Base-by-base conservation (phyloP, 2,888 invertebrate genomes). In the Mythimna pallens region DNA sequence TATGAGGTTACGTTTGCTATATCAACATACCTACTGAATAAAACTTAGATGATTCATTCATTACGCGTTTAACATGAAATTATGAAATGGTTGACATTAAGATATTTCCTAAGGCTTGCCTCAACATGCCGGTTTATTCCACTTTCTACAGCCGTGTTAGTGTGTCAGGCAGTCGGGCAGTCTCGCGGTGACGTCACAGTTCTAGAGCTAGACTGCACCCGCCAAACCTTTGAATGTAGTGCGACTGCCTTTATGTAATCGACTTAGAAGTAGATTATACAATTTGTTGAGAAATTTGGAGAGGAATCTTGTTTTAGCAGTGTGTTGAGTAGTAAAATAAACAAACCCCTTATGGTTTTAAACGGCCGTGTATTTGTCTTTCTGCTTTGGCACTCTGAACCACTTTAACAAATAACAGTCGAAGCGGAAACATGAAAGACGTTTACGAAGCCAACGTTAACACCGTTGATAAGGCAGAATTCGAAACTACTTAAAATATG, bases 101-200 rank as follows among this genome's bases (percentile, higher is more conserved):
- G 64, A 58, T 55, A 76, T 84, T 81, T 81, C 78, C 62, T 68
- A 63, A 81, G 67, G 20, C 62, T 81, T 81, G 70, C 72, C 62
- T 52, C 76, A 74, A 20, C 50, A 40, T 20, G 54, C 58, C 65
- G 67, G 79, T 65, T 61, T 72, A 85, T 78, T 70, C 83, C 74
- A 78, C 81, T 85, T 85, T 85, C 87, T 77, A 83, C 30, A 76
- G 81, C 17, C 65, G 79, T 75, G 86, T 86, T 82, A 87, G 70
- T 86, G 71, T 84, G 87, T 80, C 86, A 75, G 65, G 30, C 54
- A 54, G 65, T 61, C 70, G 20, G n/a, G 20, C 50, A 52, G 20
- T 54, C 14, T 40, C 8, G 55, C 10, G 52, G 12, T 87, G 84
- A 86, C 86, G 86, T 79, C 87, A 86, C 9, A 6, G 20, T 68